A percentile compares a stretch with the other conserved stretches of the same genome.
These are phyloP conservation scores for Procambarus clarkii DNA, from an alignment of 1,140 invertebrate genomes.

Conservation along the genomic window DNA sequence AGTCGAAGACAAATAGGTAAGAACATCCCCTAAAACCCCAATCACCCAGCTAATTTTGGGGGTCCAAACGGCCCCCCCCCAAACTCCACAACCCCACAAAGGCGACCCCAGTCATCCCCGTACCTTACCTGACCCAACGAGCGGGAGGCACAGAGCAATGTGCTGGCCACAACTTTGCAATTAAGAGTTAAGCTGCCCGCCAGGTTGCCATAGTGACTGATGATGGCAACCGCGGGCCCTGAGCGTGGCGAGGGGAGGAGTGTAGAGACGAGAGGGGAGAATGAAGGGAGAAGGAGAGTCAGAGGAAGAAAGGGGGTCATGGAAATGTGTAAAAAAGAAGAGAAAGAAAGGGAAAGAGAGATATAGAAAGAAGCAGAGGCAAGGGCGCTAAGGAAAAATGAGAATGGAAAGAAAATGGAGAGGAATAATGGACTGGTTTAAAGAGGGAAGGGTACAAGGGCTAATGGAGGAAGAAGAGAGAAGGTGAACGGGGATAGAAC, in stretches of 20 bases:
- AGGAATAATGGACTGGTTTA: not conserved
- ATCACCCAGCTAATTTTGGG: too few relatives aligned
- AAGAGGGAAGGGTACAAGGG: not conserved
- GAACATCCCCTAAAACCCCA: too few relatives aligned
- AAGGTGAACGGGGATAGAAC: not conserved
- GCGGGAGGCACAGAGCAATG: conserved; percentile 4
- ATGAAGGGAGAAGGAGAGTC: conserved; percentile 9
- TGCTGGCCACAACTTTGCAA: conserved; percentile 43
- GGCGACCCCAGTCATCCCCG: not conserved
- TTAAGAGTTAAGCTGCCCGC: conserved; percentile 48
- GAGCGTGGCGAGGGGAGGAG: not conserved
- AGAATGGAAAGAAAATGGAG: not conserved
- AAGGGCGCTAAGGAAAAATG: not conserved
- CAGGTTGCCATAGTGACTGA: conserved; percentile 46
- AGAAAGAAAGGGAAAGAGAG: not conserved
- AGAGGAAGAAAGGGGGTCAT: not conserved
- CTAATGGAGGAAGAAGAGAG: not conserved
- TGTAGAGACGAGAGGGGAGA: too few relatives aligned
- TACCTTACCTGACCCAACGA: not conserved
- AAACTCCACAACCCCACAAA: not conserved
- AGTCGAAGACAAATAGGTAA: too few relatives aligned
- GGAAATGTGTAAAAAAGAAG: not conserved
- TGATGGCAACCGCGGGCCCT: not conserved
- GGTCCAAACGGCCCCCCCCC: too few relatives aligned
- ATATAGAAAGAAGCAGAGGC: not conserved